Evolutionary conservation across 2,888 invertebrate genomes (phyloP), one percentile per base, ranked within the genome.

Genomic region (Belgica antarctica): DNA sequence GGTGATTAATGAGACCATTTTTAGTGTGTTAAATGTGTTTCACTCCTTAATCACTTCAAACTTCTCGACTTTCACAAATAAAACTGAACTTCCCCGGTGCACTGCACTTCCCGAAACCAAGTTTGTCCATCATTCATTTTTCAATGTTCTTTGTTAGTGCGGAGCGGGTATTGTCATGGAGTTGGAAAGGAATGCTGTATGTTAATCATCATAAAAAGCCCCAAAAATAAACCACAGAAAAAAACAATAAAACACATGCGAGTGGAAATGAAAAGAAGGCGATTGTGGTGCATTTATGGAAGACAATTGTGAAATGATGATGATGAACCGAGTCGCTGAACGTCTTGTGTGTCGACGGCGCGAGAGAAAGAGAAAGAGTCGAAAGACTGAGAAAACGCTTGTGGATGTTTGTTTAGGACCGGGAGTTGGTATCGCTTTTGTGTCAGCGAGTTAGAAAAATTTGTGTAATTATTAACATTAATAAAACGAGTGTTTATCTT

Each of bases 271-370:
- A 41, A 41, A 15, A 41, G 41, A 41, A 52, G 52, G 52, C 22
- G 52, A 52, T 52, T 52, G 52, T 52, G 17, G 52, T 52, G 52
- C 52, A 52, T 52, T 52, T 52, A 52, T 22, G 41, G 52, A 52
- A 52, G 19, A 52, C 52, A 52, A 52, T 52, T 22, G 52, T 52
- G 46, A 10, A 46, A 46, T n/a, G 46, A 46, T 46, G 52, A 52
- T 52, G 52, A 52, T 52, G 52, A 52, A 19, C 19, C n/a, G 12
- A 8, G 34, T 8, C 12, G 34, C 5, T 8, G 34, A 31, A 31
- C 12, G 12, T 31, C 12, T 31, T n/a, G n/a, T n/a, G n/a, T 15
- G 41, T 52, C 22, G 52, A 22, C 12, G 17, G 2, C 22, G 41
- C 15, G 41, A n/a, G 7, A 41, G 41, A 41, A 41, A 12, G 34